phyloP scores from a whole-genome alignment of 2,888 invertebrate genomes.

The Pterobdella sp. region DNA sequence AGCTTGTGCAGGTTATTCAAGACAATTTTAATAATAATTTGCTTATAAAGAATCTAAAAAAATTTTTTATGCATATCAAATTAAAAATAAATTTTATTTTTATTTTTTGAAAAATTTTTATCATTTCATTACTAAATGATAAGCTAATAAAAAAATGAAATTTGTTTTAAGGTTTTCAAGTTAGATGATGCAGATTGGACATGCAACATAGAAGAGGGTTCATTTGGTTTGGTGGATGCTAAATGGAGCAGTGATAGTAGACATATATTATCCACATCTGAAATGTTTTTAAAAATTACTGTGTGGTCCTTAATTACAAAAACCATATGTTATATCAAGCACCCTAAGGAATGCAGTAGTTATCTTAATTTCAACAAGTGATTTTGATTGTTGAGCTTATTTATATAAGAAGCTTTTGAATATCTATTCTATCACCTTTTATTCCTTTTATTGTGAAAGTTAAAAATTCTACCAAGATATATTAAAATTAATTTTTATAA shows the following conservation, averaged over 20 bases:
- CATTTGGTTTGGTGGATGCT: constrained; percentile 54
- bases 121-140: too few species aligned
- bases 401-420: not conserved
- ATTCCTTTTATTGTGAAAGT: not conserved
- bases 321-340: constrained; percentile 52
- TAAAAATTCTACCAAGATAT: not conserved
- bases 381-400: not conserved
- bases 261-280: constrained; percentile 55
- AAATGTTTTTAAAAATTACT: constrained; percentile 53
- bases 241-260: constrained; percentile 56
- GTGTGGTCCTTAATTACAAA: constrained; percentile 53
- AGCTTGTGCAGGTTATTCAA: constrained; percentile 47
- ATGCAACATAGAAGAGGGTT: constrained; percentile 56
- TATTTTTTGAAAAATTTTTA: too few species aligned
- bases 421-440: not conserved
- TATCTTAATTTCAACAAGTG: constrained; percentile 28
- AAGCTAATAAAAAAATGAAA: not conserved
- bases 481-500: not conserved
- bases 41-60: not conserved
- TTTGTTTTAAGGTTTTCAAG: constrained; percentile 52
- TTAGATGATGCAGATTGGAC: constrained; percentile 55
- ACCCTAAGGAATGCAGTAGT: constrained; percentile 47
- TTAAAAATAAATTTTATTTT: too few species aligned
- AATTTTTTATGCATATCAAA: not conserved
- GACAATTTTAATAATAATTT: not conserved